phyloP scores from a whole-genome alignment of 1,140 invertebrate genomes.

The Teleopsis dalmanni region DNA sequence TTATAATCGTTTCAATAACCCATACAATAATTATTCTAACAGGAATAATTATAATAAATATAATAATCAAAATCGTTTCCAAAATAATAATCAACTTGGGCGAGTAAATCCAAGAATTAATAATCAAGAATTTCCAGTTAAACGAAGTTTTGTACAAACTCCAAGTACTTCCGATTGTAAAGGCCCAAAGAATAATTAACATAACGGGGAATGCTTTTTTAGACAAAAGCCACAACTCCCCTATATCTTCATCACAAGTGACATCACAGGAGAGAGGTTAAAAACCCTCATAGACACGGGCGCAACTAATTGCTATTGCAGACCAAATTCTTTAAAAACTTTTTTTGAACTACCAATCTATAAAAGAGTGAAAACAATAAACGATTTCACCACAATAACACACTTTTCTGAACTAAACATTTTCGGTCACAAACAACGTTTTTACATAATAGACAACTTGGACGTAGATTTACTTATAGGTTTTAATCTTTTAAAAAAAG shows the following conservation, averaged over 20 bases:
- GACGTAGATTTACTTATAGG: not conserved
- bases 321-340: not conserved
- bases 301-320: slow-evolving; percentile 1
- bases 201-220: slow-evolving; percentile 1
- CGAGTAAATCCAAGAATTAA: not conserved
- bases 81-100: not conserved
- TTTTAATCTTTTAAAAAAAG: not conserved
- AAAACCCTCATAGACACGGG: slow-evolving; percentile 3
- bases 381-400: not conserved
- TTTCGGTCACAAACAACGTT: not conserved
- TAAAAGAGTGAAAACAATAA: slow-evolving; percentile 1
- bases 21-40: too few species aligned
- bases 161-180: too few species aligned
- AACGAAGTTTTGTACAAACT: too few species aligned
- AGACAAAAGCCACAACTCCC: not conserved
- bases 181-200: slow-evolving; percentile 1
- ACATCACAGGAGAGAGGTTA: not conserved
- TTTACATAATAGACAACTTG: not conserved
- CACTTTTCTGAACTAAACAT: not conserved
- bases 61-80: not conserved
- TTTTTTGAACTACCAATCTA: not conserved
- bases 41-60: too few species aligned
- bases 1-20: not conserved
- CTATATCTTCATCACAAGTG: not conserved
- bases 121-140: too few species aligned